Percentiles rank a stretch among this genome's conserved stretches.
Conservation (phyloP, 2,113 vertebrate species). For the Aplodontia rufa region DNA sequence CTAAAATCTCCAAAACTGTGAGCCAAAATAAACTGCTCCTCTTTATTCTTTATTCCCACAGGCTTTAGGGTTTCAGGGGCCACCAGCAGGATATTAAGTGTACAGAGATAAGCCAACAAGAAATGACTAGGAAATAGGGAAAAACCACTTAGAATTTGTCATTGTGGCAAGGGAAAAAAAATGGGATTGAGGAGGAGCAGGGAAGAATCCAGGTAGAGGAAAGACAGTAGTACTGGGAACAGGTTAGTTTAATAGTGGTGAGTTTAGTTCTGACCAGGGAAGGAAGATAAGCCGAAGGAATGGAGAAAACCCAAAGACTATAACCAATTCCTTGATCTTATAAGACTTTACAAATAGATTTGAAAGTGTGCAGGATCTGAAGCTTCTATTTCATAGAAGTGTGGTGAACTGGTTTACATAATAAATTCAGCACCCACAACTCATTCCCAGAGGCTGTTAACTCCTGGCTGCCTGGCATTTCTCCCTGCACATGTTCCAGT, state of each 20-base stretch:
- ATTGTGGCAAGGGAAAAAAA: background rate
- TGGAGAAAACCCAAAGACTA: background rate
- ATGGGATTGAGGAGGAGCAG: background rate
- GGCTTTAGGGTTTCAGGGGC: background rate
- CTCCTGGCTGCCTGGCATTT: rapidly evolving
- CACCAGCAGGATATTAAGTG: background rate
- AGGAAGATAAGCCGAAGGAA: background rate
- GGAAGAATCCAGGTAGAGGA: background rate
- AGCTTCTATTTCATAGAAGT: background rate
- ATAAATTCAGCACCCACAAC: rapidly evolving
- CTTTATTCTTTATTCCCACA: too few relatives aligned
- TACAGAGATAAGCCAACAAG: background rate
- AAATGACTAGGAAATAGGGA: background rate
- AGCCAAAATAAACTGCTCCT: background rate
- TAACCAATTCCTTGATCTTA: background rate
- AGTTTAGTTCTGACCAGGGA: background rate
- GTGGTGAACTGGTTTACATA: background rate
- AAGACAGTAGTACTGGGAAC: background rate
- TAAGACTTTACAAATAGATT: background rate
- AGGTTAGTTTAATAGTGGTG: too few relatives aligned
- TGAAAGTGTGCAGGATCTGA: background rate
- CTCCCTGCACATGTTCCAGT: background rate
- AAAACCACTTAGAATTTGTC: background rate
- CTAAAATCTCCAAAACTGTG: background rate
- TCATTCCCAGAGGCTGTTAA: rapidly evolving